phyloP scores from a whole-genome alignment of 2,113 vertebrate genomes.

The Nibea albiflora region DNA sequence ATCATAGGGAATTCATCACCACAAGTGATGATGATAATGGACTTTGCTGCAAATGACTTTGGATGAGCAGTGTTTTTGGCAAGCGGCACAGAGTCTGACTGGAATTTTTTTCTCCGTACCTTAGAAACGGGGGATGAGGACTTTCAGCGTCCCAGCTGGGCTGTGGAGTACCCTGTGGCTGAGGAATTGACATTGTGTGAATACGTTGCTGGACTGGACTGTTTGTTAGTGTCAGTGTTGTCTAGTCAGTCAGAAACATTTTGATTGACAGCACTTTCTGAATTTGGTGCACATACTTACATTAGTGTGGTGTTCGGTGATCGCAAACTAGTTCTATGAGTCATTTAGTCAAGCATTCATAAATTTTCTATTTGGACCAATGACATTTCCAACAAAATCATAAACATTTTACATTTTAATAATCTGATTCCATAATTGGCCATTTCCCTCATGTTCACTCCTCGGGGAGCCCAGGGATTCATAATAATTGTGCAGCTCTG shows the following conservation, averaged over 20 bases:
- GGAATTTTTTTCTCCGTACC: slow-evolving; percentile 66
- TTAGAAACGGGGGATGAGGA: slow-evolving; percentile 50
- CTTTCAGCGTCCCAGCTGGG: slow-evolving; percentile 41
- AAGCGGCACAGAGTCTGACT: slow-evolving; percentile 72
- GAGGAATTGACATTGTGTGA: slow-evolving; percentile 2
- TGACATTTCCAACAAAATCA: slow-evolving; percentile 46
- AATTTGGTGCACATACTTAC: accelerated
- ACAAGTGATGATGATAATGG: slow-evolving; percentile 89
- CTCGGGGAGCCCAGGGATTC: slow-evolving; percentile 53
- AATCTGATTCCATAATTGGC: slow-evolving; percentile 67
- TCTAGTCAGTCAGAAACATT: slow-evolving; percentile 4
- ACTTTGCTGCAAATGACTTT: slow-evolving; percentile 92
- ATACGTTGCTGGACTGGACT: not conserved
- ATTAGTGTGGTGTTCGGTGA: not conserved
- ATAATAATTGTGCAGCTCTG: slow-evolving; percentile 78
- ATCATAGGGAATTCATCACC: slow-evolving; percentile 91
- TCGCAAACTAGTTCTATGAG: slow-evolving; percentile 15
- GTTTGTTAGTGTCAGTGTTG: not conserved
- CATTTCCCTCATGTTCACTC: slow-evolving; percentile 24
- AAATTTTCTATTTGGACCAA: slow-evolving; percentile 24
- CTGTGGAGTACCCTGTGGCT: slow-evolving; percentile 10
- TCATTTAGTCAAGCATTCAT: not conserved
- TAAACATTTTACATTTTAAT: slow-evolving; percentile 48
- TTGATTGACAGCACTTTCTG: not conserved
- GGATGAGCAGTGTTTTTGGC: slow-evolving; percentile 86